These are phyloP conservation scores for Euspilapteryx auroguttella DNA, from an alignment of 2,888 invertebrate species.

Conservation along the genomic window DNA sequence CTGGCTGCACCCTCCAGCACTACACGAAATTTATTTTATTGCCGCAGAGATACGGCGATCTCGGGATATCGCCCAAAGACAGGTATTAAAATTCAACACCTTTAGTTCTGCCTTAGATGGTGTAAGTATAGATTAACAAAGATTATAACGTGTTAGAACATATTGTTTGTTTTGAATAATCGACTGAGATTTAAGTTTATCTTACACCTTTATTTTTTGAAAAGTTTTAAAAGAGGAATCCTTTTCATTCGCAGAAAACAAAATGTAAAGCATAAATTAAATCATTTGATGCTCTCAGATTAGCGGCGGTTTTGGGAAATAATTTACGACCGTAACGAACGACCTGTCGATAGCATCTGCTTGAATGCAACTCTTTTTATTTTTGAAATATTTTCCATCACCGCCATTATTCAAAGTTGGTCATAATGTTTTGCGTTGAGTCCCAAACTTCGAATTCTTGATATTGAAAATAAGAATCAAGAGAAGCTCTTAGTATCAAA, in stretches of 20 bases:
- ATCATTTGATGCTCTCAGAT: slow-evolving; percentile 48
- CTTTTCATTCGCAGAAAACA: no score
- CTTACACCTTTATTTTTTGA: no score
- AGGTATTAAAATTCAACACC: slow-evolving; percentile 59
- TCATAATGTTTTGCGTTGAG: slow-evolving; percentile 48
- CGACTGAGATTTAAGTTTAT: no score
- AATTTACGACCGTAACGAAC: slow-evolving; percentile 60
- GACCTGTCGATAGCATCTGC: slow-evolving; percentile 55
- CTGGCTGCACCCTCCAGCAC: slow-evolving; percentile 51
- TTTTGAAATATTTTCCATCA: slow-evolving; percentile 42
- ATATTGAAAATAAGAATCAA: slow-evolving; percentile 43
- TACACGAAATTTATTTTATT: slow-evolving; percentile 59
- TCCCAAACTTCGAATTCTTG: slow-evolving; percentile 35
- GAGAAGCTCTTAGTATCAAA: slow-evolving; percentile 21
- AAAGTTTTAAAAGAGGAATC: no score
- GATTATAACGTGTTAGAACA: slow-evolving; percentile 32
- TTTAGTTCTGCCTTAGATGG: slow-evolving; percentile 37
- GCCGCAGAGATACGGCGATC: slow-evolving; percentile 52
- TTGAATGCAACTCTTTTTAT: slow-evolving; percentile 50
- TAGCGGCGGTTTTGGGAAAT: slow-evolving; percentile 55
- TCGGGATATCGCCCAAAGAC: slow-evolving; percentile 53
- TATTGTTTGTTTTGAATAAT: slow-evolving; percentile 31
- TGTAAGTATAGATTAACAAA: slow-evolving; percentile 44
- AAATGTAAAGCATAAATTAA: slow-evolving; percentile 49
- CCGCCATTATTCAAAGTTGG: slow-evolving; percentile 51